A percentile compares a stretch with the other conserved stretches of the same genome.
These are phyloP conservation scores for Salvelinus namaycush DNA, from an alignment of 2,113 vertebrate genomes.

Conservation along the genomic window DNA sequence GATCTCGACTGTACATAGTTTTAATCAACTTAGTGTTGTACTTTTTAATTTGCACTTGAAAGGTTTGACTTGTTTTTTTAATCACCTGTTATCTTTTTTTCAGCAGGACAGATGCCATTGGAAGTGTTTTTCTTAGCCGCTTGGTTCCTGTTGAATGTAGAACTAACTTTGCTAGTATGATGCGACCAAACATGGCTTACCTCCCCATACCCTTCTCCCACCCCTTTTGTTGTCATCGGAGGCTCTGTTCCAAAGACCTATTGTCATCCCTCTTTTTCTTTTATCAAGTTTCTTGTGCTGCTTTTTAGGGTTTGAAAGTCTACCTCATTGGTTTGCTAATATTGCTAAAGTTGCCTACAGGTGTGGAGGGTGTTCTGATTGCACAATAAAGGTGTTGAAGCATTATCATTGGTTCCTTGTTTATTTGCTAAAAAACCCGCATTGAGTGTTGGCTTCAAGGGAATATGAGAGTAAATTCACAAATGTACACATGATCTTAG, in stretches of 20 bases:
- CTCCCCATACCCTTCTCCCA: background rate
- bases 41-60: slow-evolving; percentile 88
- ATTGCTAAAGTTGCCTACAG: slow-evolving; percentile 80
- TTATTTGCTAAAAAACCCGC: background rate
- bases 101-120: slow-evolving; percentile 61
- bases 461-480: too few species aligned
- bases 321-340: slow-evolving; percentile 90
- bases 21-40: slow-evolving; percentile 76
- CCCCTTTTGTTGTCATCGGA: background rate
- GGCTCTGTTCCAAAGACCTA: background rate
- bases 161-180: slow-evolving; percentile 38
- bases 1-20: slow-evolving; percentile 84
- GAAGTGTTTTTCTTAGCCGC: slow-evolving; percentile 55
- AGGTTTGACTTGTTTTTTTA: slow-evolving; percentile 82
- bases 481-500: too few species aligned
- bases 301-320: slow-evolving; percentile 85
- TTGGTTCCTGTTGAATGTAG: slow-evolving; percentile 51
- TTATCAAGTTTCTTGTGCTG: slow-evolving; percentile 69
- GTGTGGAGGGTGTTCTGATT: slow-evolving; percentile 82
- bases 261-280: background rate
- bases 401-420: slow-evolving; percentile 61
- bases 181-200: slow-evolving; percentile 50
- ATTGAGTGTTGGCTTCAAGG: too few species aligned
- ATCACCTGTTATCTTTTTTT: slow-evolving; percentile 71
- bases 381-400: slow-evolving; percentile 95